Conservation (phyloP, 2,797 vertebrate genomes). For the Salmo trutta region DNA sequence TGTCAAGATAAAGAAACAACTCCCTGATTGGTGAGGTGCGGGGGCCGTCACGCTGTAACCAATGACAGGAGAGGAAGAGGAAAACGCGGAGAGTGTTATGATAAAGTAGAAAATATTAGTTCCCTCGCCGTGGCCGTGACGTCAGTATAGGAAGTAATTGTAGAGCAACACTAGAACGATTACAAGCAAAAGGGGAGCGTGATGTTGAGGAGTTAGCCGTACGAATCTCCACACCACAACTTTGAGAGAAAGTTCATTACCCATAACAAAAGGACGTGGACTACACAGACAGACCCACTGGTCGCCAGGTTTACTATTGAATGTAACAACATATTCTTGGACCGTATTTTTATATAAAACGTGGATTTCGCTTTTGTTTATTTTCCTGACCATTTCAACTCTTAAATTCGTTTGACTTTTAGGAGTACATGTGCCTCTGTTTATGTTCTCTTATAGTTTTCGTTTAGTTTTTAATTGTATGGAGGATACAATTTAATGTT, state of each 20-base stretch:
- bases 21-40: constrained; percentile 81
- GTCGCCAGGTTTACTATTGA: constrained; percentile 62
- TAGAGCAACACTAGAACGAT: constrained; percentile 86
- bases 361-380: constrained; percentile 61
- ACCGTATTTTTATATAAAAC: constrained; percentile 49
- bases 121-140: constrained; percentile 83
- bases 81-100: constrained; percentile 78
- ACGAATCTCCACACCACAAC: constrained; percentile 82
- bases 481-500: constrained; percentile 56
- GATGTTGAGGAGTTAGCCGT: constrained; percentile 84
- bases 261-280: constrained; percentile 75
- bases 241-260: constrained; percentile 87
- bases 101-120: constrained; percentile 82
- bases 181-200: constrained; percentile 87
- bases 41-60: constrained; percentile 77
- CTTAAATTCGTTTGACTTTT: constrained; percentile 34
- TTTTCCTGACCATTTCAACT: constrained; percentile 24
- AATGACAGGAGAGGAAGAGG: constrained; percentile 76
- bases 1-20: constrained; percentile 71
- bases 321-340: constrained; percentile 64
- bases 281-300: constrained; percentile 56
- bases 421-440: constrained; percentile 6
- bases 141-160: constrained; percentile 93
- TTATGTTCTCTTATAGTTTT: constrained; percentile 4
- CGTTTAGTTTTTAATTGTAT: constrained; percentile 33